Conservation (phyloP, 2,797 vertebrate species). For the Caiman crocodilus region DNA sequence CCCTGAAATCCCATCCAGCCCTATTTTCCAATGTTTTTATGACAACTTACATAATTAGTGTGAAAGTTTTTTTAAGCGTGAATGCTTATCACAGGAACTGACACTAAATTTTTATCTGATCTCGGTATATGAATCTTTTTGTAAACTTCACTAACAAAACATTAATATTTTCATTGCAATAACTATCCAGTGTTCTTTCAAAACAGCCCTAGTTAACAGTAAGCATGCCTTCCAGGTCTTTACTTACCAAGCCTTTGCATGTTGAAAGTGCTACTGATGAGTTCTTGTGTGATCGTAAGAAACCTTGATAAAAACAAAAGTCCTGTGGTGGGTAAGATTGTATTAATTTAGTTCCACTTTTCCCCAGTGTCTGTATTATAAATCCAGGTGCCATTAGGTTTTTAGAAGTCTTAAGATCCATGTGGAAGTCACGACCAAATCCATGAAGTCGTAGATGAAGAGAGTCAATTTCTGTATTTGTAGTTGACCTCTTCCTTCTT, state of each 20-base stretch:
- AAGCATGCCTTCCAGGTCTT: neutral
- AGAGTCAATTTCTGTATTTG: neutral
- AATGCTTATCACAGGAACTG: no score
- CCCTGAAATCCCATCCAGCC: no score
- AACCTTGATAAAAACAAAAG: conserved; percentile 93
- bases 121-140: no score
- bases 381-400: conserved; percentile 88
- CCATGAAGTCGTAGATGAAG: conserved; percentile 87
- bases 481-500: conserved; percentile 75
- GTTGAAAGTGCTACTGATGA: conserved; percentile 92
- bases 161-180: no score
- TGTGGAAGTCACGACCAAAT: conserved; percentile 87
- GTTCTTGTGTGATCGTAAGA: conserved; percentile 84
- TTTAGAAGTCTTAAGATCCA: conserved; percentile 84
- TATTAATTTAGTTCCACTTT: conserved; percentile 83
- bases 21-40: no score
- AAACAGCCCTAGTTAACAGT: neutral
- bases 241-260: conserved; percentile 92
- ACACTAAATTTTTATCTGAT: no score
- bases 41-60: no score
- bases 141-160: no score
- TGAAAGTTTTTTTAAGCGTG: no score
- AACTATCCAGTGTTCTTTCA: no score
- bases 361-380: conserved; percentile 86
- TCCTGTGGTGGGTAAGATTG: conserved; percentile 80